These are phyloP conservation scores for Malaclemys terrapin DNA, from an alignment of 2,113 vertebrate genomes.

Conservation along the genomic window DNA sequence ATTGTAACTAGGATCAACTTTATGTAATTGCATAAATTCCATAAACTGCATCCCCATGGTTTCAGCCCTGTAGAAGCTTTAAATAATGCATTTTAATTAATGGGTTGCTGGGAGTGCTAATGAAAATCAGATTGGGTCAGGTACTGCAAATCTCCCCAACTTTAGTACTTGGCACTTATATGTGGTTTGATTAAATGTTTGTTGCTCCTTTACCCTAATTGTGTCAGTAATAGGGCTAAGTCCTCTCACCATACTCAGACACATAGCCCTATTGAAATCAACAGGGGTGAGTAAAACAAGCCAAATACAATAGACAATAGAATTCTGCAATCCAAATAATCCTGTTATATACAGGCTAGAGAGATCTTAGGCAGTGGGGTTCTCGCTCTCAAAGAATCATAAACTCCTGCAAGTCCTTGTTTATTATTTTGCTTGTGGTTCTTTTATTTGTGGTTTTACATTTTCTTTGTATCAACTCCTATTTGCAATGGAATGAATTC, in stretches of 20 bases:
- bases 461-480: fast-evolving
- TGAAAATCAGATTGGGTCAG: constrained; percentile 33
- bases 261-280: background rate
- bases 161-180: background rate
- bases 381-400: background rate
- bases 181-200: background rate
- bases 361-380: background rate
- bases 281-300: background rate
- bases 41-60: constrained; percentile 60
- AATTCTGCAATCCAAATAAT: background rate
- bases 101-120: constrained; percentile 62
- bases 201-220: constrained; percentile 38
- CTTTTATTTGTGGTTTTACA: background rate
- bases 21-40: constrained; percentile 61
- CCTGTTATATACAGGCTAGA: background rate
- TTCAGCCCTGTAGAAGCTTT: constrained; percentile 64
- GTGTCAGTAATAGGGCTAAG: constrained; percentile 20
- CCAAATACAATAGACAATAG: background rate
- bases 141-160: background rate
- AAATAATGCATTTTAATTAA: constrained; percentile 73
- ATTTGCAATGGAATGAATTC: background rate
- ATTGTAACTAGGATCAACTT: constrained; percentile 19
- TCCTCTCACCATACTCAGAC: constrained; percentile 34
- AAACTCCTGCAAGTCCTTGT: fast-evolving
- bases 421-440: background rate